phyloP scores from a whole-genome alignment of 2,113 vertebrate species.

The Hypocryptadius cinnamomeus region DNA sequence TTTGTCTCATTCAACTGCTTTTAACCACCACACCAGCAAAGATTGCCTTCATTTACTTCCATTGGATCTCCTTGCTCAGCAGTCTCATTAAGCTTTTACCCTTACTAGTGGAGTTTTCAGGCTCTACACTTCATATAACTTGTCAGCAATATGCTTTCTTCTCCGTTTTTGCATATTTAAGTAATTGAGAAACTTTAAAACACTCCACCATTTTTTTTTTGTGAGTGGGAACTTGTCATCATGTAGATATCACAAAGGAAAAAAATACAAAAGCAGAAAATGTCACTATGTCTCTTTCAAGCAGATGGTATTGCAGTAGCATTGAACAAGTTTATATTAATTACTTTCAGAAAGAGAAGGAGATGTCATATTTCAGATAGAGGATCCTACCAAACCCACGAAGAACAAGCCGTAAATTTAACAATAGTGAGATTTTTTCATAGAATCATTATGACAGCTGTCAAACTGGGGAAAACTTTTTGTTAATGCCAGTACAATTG shows the following conservation, averaged over 20 bases:
- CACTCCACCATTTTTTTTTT: neutral
- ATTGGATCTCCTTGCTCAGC: neutral
- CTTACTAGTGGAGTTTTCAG: neutral
- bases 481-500: constrained; percentile 20
- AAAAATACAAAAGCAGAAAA: constrained; percentile 18
- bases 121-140: neutral
- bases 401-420: neutral
- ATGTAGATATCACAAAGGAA: neutral
- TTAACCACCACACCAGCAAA: neutral
- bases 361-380: constrained; percentile 9
- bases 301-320: neutral
- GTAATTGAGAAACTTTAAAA: neutral
- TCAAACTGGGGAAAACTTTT: constrained; percentile 11
- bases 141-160: neutral
- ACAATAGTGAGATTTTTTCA: constrained; percentile 11
- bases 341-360: constrained; percentile 12
- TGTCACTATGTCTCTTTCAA: neutral
- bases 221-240: neutral
- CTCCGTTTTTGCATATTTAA: neutral
- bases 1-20: neutral
- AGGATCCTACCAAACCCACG: neutral
- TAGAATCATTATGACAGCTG: constrained; percentile 27
- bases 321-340: constrained; percentile 12
- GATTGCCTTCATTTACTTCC: neutral
- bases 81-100: neutral